Evolutionary conservation across 2,797 vertebrate genomes (phyloP).

Genomic region (Ispidina picta): DNA sequence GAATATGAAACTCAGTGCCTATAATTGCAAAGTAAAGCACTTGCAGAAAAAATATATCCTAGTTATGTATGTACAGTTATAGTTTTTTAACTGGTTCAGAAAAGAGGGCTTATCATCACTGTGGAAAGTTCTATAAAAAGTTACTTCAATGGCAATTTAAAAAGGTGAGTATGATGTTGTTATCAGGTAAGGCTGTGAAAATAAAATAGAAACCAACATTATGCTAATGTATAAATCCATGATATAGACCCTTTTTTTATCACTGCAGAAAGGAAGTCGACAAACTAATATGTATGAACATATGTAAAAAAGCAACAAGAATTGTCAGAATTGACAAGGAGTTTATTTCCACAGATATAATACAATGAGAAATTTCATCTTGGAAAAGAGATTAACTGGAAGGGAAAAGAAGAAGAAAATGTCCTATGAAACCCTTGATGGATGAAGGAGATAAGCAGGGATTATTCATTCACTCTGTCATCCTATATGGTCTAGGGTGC

Average conservation of each 20-base stretch:
- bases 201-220: background rate
- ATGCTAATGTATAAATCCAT: background rate
- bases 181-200: background rate
- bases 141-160: background rate
- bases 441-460: background rate
- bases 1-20: background rate
- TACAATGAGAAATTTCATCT: background rate
- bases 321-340: background rate
- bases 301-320: background rate
- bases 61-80: background rate
- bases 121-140: background rate
- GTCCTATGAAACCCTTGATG: background rate
- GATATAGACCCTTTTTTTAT: background rate
- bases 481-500: fast-evolving
- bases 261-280: background rate
- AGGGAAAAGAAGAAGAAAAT: background rate
- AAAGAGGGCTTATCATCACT: background rate
- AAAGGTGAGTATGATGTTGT: background rate
- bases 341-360: background rate
- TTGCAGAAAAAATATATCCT: background rate
- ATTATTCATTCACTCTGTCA: background rate
- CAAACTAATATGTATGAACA: background rate
- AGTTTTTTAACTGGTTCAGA: background rate
- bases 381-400: background rate
- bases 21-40: background rate